phyloP scores from a whole-genome alignment of 2,888 invertebrate species.

The Yponomeuta malinellus region DNA sequence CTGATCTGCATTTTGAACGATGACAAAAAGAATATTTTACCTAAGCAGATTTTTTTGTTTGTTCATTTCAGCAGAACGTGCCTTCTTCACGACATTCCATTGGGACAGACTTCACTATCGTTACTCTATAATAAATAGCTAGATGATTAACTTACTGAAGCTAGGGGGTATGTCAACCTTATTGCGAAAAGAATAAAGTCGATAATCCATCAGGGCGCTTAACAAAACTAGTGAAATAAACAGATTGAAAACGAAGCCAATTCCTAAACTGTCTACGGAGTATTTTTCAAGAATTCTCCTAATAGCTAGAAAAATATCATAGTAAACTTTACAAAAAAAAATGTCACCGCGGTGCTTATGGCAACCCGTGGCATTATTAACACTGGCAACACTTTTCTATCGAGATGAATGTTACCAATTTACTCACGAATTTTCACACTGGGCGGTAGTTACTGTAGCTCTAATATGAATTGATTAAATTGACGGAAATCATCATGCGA shows the following conservation, averaged over 20 bases:
- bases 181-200: neutral
- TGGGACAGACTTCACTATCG: neutral
- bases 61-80: no score
- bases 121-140: neutral
- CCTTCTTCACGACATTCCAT: neutral
- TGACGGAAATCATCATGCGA: neutral
- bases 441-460: slow-evolving; percentile 11
- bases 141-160: neutral
- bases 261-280: neutral
- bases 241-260: neutral
- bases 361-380: neutral
- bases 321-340: neutral
- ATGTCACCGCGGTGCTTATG: neutral
- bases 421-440: slow-evolving; percentile 1
- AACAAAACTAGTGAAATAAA: neutral
- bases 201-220: neutral
- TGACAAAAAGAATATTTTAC: no score
- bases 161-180: neutral
- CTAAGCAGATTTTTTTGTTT: no score
- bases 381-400: slow-evolving; percentile 5
- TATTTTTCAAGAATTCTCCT: neutral
- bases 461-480: neutral
- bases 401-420: slow-evolving; percentile 7
- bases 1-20: no score
- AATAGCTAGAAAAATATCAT: neutral